A percentile compares a stretch with the other conserved stretches of the same genome.
Evolutionary conservation across 2,797 vertebrate genomes (phyloP).

Genomic region (Bradypodion pumilum): DNA sequence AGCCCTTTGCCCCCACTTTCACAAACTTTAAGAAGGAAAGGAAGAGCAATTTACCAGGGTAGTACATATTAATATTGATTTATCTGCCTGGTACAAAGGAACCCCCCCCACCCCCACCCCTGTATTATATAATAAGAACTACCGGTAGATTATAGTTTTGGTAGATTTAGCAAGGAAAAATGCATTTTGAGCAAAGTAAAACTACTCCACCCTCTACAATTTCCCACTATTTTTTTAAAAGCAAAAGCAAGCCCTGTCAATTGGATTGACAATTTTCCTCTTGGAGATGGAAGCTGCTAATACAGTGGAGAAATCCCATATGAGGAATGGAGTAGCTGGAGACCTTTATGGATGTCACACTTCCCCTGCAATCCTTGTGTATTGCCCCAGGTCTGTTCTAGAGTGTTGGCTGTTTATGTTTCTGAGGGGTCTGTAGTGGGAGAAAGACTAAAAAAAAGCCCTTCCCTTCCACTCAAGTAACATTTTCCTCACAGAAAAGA

Average conservation of each 20-base stretch:
- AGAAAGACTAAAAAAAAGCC: not conserved
- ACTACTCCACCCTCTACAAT: too few species aligned
- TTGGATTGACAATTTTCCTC: not conserved
- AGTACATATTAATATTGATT: not conserved
- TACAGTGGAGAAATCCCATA: not conserved
- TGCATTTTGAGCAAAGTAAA: not conserved
- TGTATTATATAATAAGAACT: not conserved
- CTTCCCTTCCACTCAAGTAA: too few species aligned
- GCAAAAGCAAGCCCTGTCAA: not conserved
- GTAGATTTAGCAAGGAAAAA: not conserved
- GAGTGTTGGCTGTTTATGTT: not conserved
- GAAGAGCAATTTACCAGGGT: not conserved
- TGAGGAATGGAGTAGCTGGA: not conserved
- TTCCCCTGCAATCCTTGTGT: not conserved
- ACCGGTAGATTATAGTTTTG: not conserved
- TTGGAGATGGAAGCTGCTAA: not conserved
- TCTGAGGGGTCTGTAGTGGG: not conserved
- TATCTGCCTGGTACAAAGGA: not conserved
- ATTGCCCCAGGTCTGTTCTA: not conserved
- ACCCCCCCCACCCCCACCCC: too few species aligned
- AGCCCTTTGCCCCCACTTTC: not conserved
- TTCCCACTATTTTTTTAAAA: not conserved
- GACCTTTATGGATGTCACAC: not conserved
- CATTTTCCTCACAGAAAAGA: too few species aligned
- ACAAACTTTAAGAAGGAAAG: not conserved